These are phyloP conservation scores for Python bivittatus DNA, from an alignment of 2,113 vertebrate species.

Conservation along the genomic window DNA sequence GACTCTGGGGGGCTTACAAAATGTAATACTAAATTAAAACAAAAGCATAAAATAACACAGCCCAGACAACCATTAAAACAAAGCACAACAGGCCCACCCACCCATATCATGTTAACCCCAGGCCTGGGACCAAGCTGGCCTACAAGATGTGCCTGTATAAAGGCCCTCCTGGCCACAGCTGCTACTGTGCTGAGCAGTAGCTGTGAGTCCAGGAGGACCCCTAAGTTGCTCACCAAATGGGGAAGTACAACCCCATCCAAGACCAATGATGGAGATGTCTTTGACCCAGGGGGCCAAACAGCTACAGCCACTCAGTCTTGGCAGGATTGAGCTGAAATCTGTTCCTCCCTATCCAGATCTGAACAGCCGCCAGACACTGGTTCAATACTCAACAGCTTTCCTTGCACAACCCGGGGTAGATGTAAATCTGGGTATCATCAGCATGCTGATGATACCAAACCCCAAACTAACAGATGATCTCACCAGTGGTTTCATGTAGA, in stretches of 20 bases:
- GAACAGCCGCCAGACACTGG: neutral
- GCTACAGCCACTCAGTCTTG: neutral
- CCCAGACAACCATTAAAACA: neutral
- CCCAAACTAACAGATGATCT: neutral
- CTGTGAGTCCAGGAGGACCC: too few relatives aligned
- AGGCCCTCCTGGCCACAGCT: neutral
- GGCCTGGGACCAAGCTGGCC: neutral
- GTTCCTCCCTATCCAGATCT: neutral
- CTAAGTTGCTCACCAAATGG: neutral
- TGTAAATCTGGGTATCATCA: neutral
- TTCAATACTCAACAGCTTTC: neutral
- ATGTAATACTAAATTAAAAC: neutral
- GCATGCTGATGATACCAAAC: neutral
- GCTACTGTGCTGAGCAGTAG: neutral
- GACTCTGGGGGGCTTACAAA: neutral
- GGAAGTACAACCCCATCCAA: neutral
- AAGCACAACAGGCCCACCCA: neutral
- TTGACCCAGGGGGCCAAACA: neutral
- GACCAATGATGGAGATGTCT: neutral
- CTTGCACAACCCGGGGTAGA: neutral
- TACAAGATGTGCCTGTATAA: neutral
- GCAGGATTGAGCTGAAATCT: neutral
- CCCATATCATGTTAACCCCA: neutral
- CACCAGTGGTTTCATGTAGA: neutral
- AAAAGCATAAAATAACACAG: neutral